Evolutionary conservation across 2,797 vertebrate species (phyloP).

Genomic region (Leptodactylus fallax): DNA sequence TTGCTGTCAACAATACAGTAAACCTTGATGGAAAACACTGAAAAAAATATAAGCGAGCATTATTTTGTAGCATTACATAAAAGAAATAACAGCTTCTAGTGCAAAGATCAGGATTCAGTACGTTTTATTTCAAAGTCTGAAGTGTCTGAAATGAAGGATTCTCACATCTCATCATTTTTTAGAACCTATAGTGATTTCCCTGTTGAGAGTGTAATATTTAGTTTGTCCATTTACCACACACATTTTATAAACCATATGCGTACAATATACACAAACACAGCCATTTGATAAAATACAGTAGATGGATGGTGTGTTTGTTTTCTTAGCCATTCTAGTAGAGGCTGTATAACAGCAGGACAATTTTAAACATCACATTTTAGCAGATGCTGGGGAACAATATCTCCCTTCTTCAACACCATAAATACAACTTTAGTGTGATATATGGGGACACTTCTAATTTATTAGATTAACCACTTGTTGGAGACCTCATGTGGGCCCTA

Average conservation of each 20-base stretch:
- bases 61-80: background rate
- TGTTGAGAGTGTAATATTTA: background rate
- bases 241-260: slow-evolving; percentile 12
- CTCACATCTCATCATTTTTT: background rate
- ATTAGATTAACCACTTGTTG: background rate
- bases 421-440: background rate
- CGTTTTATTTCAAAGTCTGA: background rate
- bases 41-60: background rate
- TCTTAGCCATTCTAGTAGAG: slow-evolving; percentile 16
- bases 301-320: slow-evolving; percentile 17
- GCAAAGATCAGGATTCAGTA: background rate
- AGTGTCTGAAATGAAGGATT: background rate
- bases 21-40: background rate
- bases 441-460: background rate
- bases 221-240: slow-evolving; percentile 39
- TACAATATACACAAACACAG: slow-evolving; percentile 30
- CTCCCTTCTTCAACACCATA: background rate
- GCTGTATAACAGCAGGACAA: slow-evolving; percentile 13
- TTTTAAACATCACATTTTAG: slow-evolving; percentile 20
- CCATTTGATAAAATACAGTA: slow-evolving; percentile 30
- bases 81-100: background rate
- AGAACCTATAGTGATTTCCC: slow-evolving; percentile 5
- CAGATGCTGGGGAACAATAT: slow-evolving; percentile 26
- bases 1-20: background rate
- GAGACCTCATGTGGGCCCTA: background rate